These are phyloP conservation scores for Tetragonisca angustula DNA, from an alignment of 2,888 invertebrate genomes.

Conservation along the genomic window DNA sequence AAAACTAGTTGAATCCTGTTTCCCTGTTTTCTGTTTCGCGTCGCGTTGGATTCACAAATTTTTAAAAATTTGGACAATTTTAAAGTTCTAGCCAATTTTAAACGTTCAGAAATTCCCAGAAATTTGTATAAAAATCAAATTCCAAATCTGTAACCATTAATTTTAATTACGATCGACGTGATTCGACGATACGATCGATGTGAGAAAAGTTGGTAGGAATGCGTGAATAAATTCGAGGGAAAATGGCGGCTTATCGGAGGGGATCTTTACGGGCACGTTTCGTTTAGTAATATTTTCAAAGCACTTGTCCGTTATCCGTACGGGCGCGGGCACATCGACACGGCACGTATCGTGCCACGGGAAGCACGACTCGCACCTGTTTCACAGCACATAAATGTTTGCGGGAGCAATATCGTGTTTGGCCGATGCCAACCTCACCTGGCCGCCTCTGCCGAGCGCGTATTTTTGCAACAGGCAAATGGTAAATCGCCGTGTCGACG, in stretches of 20 bases:
- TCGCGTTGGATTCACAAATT: background rate
- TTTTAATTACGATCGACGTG: background rate
- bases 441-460: conserved; percentile 34
- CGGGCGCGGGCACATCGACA: conserved; percentile 26
- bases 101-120: background rate
- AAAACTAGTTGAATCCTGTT: no score
- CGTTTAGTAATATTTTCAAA: conserved; percentile 16
- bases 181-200: background rate
- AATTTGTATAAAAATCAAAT: background rate
- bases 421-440: conserved; percentile 64
- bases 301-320: conserved; percentile 55
- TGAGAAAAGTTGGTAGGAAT: background rate
- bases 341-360: conserved; percentile 49
- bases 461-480: conserved; percentile 14
- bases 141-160: no score
- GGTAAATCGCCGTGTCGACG: conserved; percentile 4
- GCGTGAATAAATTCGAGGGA: background rate
- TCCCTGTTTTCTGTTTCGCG: background rate
- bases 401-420: conserved; percentile 68
- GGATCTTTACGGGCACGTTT: background rate
- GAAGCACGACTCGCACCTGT: conserved; percentile 55
- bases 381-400: conserved; percentile 63
- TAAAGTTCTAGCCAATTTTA: no score
- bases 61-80: background rate
- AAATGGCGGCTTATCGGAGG: background rate